Evolutionary conservation across 2,888 invertebrate species (phyloP), one percentile per base, ranked within the genome.

Genomic region (Neoascia interrupta): DNA sequence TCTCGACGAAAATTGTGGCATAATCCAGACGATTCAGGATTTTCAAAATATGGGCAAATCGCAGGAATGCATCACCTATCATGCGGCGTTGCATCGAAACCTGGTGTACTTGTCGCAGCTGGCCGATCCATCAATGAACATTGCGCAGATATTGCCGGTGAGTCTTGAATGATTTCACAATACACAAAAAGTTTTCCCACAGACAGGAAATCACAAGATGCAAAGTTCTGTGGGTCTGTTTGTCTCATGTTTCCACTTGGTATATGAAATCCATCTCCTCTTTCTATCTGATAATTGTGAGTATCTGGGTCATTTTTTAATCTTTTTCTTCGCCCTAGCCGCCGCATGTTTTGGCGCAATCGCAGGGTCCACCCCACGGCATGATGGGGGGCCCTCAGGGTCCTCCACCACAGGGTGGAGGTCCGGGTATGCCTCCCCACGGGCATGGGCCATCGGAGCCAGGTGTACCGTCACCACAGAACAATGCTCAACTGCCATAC

Each of bases 1-100:
- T 93, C 91, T 99, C 74, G 98, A 99, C 90, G 99, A 99, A 90
- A 99, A 99, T 89, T 96, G 96, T 84, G 97, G 97, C 87, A 91
- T 99, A 41, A 98, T 99, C 84, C 97, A 98, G 90, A 96, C 97
- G 5, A 98, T 99, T 86, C 96, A 97, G 88, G 98, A 99, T 84
- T 98, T 94, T 89, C 98, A 99, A 90, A 95, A 93, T 82, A 97
- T 97, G 90, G 98, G 98, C 73, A 97, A 97, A 88, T 91, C 94
- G 15, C 94, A 95, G 89, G 98, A 98, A 90, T 96, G 96, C 86
- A 92, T 96, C 87, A 96, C 96, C 90, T 97, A 96, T 88, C 98
- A 98, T 87, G 96, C 97, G 89, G 93, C 96, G 80, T 90, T 99
- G 81, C 99, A 99, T 87, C 91, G 98, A 82, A 99, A 99, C 90